These are phyloP conservation scores for Eumaeus atala DNA, from an alignment of 1,140 invertebrate species.

Conservation along the genomic window DNA sequence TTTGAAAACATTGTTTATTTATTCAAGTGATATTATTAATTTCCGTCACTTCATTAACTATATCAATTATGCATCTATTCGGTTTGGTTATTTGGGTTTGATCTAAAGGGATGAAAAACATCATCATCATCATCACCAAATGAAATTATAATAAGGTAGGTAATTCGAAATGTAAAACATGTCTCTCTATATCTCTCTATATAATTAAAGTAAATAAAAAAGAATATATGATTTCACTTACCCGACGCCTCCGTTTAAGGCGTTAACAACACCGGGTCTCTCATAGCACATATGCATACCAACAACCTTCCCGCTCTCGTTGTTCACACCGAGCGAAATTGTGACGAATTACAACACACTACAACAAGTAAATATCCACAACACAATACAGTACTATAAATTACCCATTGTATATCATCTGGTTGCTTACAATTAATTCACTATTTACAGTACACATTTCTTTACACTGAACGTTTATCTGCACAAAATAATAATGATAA, in stretches of 20 bases:
- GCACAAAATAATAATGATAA: not conserved
- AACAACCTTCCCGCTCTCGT: slow-evolving; percentile 40
- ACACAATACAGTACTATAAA: slow-evolving; percentile 23
- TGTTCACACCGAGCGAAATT: slow-evolving; percentile 47
- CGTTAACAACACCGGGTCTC: slow-evolving; percentile 54
- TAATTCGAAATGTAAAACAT: no score
- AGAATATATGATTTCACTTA: slow-evolving; percentile 30
- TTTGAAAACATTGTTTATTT: no score
- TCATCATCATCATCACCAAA: no score
- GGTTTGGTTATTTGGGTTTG: no score
- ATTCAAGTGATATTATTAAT: no score
- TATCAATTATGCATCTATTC: no score
- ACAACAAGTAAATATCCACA: slow-evolving; percentile 29
- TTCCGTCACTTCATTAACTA: no score
- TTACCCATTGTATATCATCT: not conserved
- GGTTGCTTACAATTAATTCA: no score
- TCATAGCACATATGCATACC: slow-evolving; percentile 71
- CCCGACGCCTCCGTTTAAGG: slow-evolving; percentile 62
- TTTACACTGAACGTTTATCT: not conserved
- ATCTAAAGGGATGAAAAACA: no score
- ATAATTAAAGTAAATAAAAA: no score
- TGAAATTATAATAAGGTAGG: no score
- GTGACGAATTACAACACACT: slow-evolving; percentile 32
- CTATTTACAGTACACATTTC: slow-evolving; percentile 1
- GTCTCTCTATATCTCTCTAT: no score